These are phyloP conservation scores for Mnemiopsis leidyi DNA, from an alignment of 37 sponge, comb jelly and placozoan species.

Conservation along the genomic window DNA sequence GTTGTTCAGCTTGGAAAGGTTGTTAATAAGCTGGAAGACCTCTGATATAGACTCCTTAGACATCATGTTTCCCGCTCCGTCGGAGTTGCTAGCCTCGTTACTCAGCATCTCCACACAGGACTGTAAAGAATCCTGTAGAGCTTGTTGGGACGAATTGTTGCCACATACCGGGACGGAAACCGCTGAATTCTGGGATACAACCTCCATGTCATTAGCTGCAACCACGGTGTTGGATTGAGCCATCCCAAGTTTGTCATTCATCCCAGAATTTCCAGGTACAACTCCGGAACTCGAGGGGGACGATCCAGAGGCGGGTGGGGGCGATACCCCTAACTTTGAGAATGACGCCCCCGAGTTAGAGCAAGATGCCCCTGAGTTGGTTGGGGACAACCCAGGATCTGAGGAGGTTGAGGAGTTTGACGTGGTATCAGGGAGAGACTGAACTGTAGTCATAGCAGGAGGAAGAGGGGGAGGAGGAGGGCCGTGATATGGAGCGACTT, in stretches of 20 bases:
- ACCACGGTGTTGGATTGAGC: neutral
- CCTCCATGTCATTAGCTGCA: neutral
- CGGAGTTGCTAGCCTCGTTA: neutral
- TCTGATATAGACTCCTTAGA: constrained; percentile 38
- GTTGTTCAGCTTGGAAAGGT: neutral
- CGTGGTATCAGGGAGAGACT: neutral
- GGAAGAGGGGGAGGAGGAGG: too few relatives aligned
- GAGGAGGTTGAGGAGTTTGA: neutral
- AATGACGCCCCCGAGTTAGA: neutral
- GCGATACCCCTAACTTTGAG: neutral
- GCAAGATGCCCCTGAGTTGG: neutral
- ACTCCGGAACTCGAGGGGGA: neutral
- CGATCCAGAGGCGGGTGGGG: neutral
- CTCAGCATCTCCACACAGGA: constrained; percentile 50
- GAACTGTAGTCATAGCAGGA: neutral
- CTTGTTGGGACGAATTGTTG: neutral
- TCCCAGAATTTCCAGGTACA: neutral
- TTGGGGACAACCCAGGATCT: neutral
- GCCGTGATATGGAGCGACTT: too few relatives aligned
- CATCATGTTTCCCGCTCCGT: neutral
- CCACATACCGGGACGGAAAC: neutral
- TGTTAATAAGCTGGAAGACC: constrained; percentile 51
- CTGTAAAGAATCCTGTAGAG: constrained; percentile 4
- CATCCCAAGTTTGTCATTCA: too few relatives aligned
- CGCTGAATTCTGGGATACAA: too few relatives aligned